Base-by-base conservation (phyloP, 1,140 invertebrate species). In the Aricia agestis region DNA sequence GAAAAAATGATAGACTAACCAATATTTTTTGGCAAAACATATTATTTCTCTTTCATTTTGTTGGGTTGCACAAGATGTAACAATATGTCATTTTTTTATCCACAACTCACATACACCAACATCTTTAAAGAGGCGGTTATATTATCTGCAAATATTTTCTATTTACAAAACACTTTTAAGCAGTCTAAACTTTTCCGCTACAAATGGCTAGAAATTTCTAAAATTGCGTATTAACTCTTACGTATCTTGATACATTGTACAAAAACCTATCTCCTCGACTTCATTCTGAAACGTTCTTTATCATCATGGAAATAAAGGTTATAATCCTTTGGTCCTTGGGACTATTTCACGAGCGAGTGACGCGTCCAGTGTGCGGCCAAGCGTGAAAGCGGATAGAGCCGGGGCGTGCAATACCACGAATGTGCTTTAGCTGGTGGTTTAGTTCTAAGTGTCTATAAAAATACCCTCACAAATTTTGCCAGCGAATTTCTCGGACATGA, bases 151-250 rank as follows among this genome's bases (percentile, higher is more conserved):
- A 36, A 36, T 7, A 9, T 36, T 36, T 36, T 36, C 36, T 36
- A 36, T 36, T 36, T 36, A 36, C 6, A 52, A 52, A 52, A 11
- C 45, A 52, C 45, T 52, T 52, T 52, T 13, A 52, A 52, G 13
- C 45, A 52, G 45, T 52, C 45, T 52, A 52, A 52, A 52, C 45
- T 52, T 63, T 63, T 19, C 59, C 59, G 59, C 59, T 19, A 19
- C 59, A 19, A 63, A 63, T 63, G 18, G 10, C 59, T 18, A 25
- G 59, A 63, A 59, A 63, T 63, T 63, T 63, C 59, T 63, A 63
- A 63, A 63, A 63, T 63, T 63, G 18, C 59, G 59, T 63, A 63
- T 63, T 63, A 63, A 63, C 59, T 63, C 59, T 63, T 63, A 63
- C 59, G 59, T 63, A 63, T 63, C 59, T 63, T 63, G 19, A 63